Conservation (phyloP, 2,888 invertebrate genomes). For the Temnothorax rugatulus region DNA sequence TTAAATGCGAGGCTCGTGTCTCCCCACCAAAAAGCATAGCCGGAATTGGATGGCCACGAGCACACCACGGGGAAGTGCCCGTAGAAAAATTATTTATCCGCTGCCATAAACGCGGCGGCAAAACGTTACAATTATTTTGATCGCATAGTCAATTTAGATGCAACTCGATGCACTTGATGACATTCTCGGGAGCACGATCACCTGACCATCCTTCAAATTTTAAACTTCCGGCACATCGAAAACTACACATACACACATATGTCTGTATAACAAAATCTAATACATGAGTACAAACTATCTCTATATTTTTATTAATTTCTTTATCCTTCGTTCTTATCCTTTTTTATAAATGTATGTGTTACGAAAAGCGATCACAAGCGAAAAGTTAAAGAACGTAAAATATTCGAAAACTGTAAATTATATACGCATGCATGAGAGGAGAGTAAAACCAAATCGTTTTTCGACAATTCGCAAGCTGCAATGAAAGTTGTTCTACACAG, state of each 20-base stretch:
- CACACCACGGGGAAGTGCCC: constrained; percentile 82
- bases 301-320: not conserved
- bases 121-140: constrained; percentile 73
- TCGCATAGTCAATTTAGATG: constrained; percentile 59
- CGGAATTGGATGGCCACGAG: constrained; percentile 83
- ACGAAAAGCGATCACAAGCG: not conserved
- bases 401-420: not conserved
- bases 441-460: not conserved
- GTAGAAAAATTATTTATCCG: constrained; percentile 81
- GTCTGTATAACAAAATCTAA: not conserved
- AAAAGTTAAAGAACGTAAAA: not conserved
- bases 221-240: not conserved
- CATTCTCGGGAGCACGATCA: not conserved
- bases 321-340: not conserved
- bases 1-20: constrained; percentile 77
- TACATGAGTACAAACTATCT: not conserved
- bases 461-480: not conserved
- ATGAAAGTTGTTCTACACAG: not conserved
- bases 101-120: constrained; percentile 65
- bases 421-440: not conserved
- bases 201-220: not conserved
- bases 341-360: not conserved
- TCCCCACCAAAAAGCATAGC: constrained; percentile 78
- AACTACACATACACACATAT: not conserved
- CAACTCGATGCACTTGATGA: constrained; percentile 27